Conservation (phyloP, 2,797 vertebrate species). For the Ctenopoma multispine region DNA sequence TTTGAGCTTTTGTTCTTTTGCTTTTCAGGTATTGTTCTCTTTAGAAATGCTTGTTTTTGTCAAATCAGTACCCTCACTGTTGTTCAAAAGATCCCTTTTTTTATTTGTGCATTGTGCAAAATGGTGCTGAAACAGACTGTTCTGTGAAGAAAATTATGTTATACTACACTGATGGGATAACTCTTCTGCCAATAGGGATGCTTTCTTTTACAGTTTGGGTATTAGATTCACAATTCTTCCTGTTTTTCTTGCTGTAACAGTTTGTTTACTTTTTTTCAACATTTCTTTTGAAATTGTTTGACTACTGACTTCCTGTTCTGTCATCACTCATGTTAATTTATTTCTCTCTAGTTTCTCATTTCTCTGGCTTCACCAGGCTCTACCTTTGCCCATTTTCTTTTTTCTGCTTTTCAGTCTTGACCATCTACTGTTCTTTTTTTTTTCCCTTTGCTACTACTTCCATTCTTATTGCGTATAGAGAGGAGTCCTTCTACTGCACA, state of each 20-base stretch:
- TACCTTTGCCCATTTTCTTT: constrained; percentile 62
- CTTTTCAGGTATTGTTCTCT: constrained; percentile 61
- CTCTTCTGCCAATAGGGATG: constrained; percentile 7
- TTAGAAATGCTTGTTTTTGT: constrained; percentile 13
- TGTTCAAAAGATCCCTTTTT: constrained; percentile 32
- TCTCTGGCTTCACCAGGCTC: constrained; percentile 57
- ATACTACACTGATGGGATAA: neutral
- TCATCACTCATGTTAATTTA: constrained; percentile 59
- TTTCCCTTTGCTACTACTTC: constrained; percentile 70
- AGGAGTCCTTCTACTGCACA: constrained; percentile 93
- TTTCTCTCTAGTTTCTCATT: constrained; percentile 68
- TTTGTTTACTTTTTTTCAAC: constrained; percentile 43
- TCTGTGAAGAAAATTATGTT: constrained; percentile 5
- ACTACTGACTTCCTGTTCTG: constrained; percentile 57
- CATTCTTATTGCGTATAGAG: constrained; percentile 82
- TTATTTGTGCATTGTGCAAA: constrained; percentile 1
- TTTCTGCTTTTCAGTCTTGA: constrained; percentile 71
- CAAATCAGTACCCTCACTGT: constrained; percentile 41
- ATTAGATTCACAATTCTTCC: constrained; percentile 37
- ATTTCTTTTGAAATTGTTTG: constrained; percentile 53
- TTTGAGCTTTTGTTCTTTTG: constrained; percentile 48
- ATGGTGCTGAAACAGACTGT: neutral
- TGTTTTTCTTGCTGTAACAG: constrained; percentile 46
- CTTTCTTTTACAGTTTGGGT: constrained; percentile 49
- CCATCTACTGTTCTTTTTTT: constrained; percentile 66